Conservation (phyloP, 2,113 vertebrate genomes). For the Lepisosteus oculatus region DNA sequence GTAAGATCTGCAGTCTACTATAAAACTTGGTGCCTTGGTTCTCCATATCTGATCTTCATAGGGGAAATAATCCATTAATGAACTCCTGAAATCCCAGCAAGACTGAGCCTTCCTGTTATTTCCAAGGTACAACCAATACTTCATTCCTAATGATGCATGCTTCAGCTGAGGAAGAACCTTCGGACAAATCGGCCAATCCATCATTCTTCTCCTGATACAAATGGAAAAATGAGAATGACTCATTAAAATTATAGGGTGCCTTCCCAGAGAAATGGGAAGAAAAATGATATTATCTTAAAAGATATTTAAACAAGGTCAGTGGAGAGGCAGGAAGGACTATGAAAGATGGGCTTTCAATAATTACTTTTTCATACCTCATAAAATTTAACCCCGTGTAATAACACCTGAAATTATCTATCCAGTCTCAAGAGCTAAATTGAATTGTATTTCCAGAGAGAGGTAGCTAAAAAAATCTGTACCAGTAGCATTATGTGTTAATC, state of each 20-base stretch:
- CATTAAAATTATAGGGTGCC: constrained; percentile 7
- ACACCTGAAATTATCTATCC: constrained; percentile 24
- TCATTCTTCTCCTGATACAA: background rate
- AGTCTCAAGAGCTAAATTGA: constrained; percentile 23
- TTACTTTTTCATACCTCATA: constrained; percentile 28
- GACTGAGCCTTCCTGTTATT: background rate
- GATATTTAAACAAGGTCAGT: constrained; percentile 26
- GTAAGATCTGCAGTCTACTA: too few species aligned
- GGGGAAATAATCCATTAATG: background rate
- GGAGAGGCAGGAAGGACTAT: constrained; percentile 13
- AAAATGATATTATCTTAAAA: constrained; percentile 24
- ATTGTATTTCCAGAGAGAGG: constrained; percentile 24
- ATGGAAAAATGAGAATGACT: constrained; percentile 9
- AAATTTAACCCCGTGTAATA: constrained; percentile 13
- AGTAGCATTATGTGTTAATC: constrained; percentile 16
- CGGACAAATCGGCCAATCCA: background rate
- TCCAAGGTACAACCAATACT: background rate
- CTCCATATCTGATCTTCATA: background rate
- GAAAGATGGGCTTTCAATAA: constrained; percentile 23
- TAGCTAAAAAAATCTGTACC: background rate
- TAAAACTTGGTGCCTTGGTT: too few species aligned
- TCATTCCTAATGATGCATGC: background rate
- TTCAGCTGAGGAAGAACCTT: background rate
- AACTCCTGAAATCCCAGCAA: background rate
- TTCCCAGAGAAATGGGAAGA: constrained; percentile 8